These are phyloP conservation scores for Eudasyphora cyanicolor DNA, from an alignment of 2,888 invertebrate genomes.

Conservation along the genomic window DNA sequence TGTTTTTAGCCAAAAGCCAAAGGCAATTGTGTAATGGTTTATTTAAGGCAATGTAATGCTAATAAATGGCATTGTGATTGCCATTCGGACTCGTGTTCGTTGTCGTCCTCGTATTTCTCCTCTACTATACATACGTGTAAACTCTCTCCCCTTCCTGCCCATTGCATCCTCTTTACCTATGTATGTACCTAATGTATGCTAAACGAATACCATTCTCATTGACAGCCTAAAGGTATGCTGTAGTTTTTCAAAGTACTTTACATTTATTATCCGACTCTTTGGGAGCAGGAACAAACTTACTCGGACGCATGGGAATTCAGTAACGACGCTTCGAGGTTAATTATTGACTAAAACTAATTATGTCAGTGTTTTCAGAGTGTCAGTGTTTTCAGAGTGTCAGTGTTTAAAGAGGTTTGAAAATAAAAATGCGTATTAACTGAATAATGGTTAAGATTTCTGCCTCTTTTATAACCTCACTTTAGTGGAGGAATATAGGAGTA, in stretches of 20 bases:
- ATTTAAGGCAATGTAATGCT: conserved; percentile 46
- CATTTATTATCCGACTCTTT: neutral
- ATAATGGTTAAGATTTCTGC: too few relatives aligned
- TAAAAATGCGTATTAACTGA: too few relatives aligned
- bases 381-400: too few relatives aligned
- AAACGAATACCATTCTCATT: neutral
- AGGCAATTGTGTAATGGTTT: conserved; percentile 37
- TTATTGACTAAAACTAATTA: neutral
- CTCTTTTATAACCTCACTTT: too few relatives aligned
- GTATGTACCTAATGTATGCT: neutral
- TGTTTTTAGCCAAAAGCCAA: conserved; percentile 5
- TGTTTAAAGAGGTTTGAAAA: too few relatives aligned
- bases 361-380: neutral
- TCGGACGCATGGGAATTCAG: neutral
- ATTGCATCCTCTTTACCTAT: neutral
- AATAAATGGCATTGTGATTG: conserved; percentile 48
- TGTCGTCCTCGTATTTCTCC: too few relatives aligned
- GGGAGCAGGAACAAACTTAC: neutral
- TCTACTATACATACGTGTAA: neutral
- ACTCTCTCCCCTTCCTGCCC: too few relatives aligned
- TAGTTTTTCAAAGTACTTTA: neutral
- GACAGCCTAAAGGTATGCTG: conserved; percentile 13
- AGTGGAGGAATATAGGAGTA: too few relatives aligned
- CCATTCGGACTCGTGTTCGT: neutral
- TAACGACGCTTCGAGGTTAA: neutral